Base-by-base conservation (phyloP, 1,140 invertebrate species). In the Pseudobourletiella spinata region DNA sequence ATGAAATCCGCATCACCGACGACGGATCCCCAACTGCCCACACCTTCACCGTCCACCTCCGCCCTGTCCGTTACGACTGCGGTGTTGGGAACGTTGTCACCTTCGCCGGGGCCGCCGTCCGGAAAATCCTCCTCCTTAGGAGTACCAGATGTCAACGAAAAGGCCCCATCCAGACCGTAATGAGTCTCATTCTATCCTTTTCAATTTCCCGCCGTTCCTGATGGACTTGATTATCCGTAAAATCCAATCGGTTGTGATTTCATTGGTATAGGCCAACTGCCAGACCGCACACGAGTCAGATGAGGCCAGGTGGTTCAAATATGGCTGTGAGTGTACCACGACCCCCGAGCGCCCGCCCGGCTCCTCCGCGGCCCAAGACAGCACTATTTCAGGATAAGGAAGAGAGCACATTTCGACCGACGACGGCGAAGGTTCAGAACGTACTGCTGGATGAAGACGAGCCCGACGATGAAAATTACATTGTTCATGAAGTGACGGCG, bases 321-420 rank as follows among this genome's bases (percentile, higher is more conserved):
- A n/a, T n/a, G n/a, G 81, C 44, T 86, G 95, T 94, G 50, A 93
- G 94, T 65, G 98, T 94, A 72, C 93, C 71, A 2, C 59, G 73
- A 14, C 73, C 73, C 15, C 69, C 70, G 15, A 73, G 72, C 62
- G 72, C 72, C 30, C 59, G 73, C 8, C 72, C 72, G 22, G 72
- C 72, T 20, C 66, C 73, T 11, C 73, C 73, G 26, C 32, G 70
- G 28, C 70, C 69, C 2, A 70, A 65, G 57, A 67, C 57, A 16
- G 61, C 67, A 16, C 32, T 57, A 2, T 24, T 63, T 2, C 39
- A 58, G 63, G 69, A 65, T 65, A 67, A 62, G 11, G 66, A 35
- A 42, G 61, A 63, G 61, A 57, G 56, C 39, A 30, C 20, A 26
- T 48, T 56, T 42, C 43, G 64, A 39, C 71, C 70, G 42, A 63